A percentile compares a stretch with the other conserved stretches of the same genome.
Evolutionary conservation across 2,888 invertebrate species (phyloP).

Genomic region (Ichneumon xanthorius): DNA sequence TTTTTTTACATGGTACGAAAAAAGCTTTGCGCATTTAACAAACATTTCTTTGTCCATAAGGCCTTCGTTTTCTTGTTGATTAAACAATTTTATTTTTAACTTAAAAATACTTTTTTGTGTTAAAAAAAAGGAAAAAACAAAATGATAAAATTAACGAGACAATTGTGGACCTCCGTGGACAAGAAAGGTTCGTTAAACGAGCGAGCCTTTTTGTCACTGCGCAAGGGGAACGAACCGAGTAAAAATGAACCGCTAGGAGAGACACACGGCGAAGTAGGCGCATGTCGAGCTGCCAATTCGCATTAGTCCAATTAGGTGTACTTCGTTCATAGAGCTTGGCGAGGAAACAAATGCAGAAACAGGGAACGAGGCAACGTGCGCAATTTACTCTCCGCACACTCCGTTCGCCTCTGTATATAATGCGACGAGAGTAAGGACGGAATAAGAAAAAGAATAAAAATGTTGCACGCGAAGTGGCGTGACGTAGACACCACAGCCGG

Average conservation of each 20-base stretch:
- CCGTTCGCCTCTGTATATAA: constrained; percentile 41
- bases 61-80: too few species aligned
- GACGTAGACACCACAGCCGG: constrained; percentile 49
- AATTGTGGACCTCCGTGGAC: not conserved
- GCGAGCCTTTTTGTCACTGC: not conserved
- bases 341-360: constrained; percentile 20
- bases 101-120: too few species aligned
- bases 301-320: constrained; percentile 63
- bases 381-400: not conserved
- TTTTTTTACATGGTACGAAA: too few species aligned
- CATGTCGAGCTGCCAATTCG: constrained; percentile 51
- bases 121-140: not conserved
- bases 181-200: not conserved
- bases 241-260: not conserved
- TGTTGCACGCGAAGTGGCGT: constrained; percentile 59
- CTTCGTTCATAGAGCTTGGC: constrained; percentile 36
- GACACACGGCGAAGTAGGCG: constrained; percentile 63
- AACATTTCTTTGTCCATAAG: too few species aligned
- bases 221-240: not conserved
- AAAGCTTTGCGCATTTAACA: too few species aligned
- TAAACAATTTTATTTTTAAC: too few species aligned
- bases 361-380: not conserved
- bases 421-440: constrained; percentile 67
- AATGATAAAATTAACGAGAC: too few species aligned
- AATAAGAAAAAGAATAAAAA: constrained; percentile 56